Evolutionary conservation across 2,113 vertebrate genomes (phyloP), one percentile per base, ranked within the genome.

Genomic region (Lycaon pictus): DNA sequence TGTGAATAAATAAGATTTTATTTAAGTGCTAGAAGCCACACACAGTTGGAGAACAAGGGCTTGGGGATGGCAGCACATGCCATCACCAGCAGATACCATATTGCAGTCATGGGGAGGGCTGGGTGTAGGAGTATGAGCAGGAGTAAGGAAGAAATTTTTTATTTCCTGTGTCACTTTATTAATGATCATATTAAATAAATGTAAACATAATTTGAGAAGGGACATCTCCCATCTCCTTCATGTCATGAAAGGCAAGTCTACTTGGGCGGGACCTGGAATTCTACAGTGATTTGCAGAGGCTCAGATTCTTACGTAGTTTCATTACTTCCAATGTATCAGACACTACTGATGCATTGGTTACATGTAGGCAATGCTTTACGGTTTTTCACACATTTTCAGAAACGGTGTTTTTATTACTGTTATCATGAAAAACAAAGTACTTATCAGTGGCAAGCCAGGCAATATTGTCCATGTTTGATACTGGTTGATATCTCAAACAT

Each of bases 1-100:
- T 95, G 93, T 93, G 82, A 91, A 72, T 88, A 95, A 93, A 76
- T 37, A 88, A 81, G 88, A 86, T 80, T 95, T 77, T 32, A 76
- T 5, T 86, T 88, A 90, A 76, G 58, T 81, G 56, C 93, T 87
- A 8, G 67, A 93, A 88, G 53, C 87, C 86, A 96, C 89, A 95
- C 67, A 95, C 77, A 94, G 92, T 85, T 88, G 93, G 48, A 97
- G 35, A 91, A 94, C 81, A 87, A 51, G 77, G n/a, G 84, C 15
- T n/a, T 74, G 20, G 67, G 27, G 37, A 93, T 76, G 90, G 74
- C 37, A 83, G 85, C 25, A 74, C 48, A 22, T 8, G 13, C 23
- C 6, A 2, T 48, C 69, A 27, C 9, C 37, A 63, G 27, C 16
- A 76, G 79, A 55, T 6, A 83, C 10, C 53, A 48, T 17, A 20